Evolutionary conservation across 2,888 invertebrate genomes (phyloP), one percentile per base, ranked within the genome.

Genomic region (Callosobruchus maculatus): DNA sequence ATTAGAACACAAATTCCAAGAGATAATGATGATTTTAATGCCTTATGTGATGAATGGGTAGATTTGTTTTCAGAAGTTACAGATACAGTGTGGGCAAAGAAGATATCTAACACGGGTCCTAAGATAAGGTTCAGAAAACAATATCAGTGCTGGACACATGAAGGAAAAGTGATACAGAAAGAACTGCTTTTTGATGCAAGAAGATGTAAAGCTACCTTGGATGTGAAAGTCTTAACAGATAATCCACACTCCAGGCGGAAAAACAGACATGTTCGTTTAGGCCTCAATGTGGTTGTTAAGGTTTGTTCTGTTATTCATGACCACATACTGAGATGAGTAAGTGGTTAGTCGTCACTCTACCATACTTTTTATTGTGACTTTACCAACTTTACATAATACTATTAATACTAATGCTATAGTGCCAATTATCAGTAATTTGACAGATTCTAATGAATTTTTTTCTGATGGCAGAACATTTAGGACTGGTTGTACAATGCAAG

Each of bases 131-230:
- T 87, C 80, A 78, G 87, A 74, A 87, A 87, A 80, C 86, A 86
- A 77, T 87, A 87, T 77, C 87, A 87, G 75, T 87, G 87, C 76
- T 87, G 87, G 87, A 86, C 87, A 0, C 84, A 85, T 66, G 82
- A 82, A 66, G 84, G 85, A 70, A 85, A 85, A 77, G 78, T 82
- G 21, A 83, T 87, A 31, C 83, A 85, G 76, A 87, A 86, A 75
- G 86, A 87, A 76, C 79, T 86, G 7, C 77, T 87, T 26, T 87
- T 87, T 80, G 87, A 87, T 80, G 79, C 86, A n/a, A 81, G 85
- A 74, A 81, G 84, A 79, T 87, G 87, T 75, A 85, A 83, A 78
- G 87, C 82, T 5, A 86, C 85, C n/a, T 75, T 87, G 26, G 87
- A 87, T 81, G 83, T 87, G 75, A 87, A 87, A 81, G 85, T 87